Evolutionary conservation across 1,140 invertebrate genomes (phyloP), one percentile per base, ranked within the genome.

Genomic region (Heterodera schachtii): DNA sequence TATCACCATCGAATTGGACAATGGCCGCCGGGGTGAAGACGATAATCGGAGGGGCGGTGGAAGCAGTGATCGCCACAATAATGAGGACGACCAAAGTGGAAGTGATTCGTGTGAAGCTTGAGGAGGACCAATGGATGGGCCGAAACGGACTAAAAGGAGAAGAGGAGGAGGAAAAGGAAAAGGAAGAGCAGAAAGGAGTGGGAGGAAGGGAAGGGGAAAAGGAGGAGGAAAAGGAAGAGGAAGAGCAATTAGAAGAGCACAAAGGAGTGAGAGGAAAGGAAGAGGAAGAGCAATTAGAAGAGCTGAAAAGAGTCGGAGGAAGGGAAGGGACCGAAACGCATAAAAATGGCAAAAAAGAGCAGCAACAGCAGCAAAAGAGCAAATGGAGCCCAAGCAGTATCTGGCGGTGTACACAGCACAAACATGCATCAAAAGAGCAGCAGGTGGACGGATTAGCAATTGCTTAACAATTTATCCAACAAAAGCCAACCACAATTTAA

Each of bases 151-250:
- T 69, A 9, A 71, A 46, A 4, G 69, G 69, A 41, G 5, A 41
- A 9, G 77, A 41, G 31, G 77, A 78, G 46, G 47, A 69, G 13
- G 70, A 64, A 41, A 71, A 13, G 11, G 69, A 41, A 41, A 5
- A 44, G 21, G 13, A 41, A 41, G 21, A 5, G 31, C 31, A 49
- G 31, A 64, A 78, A 9, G 49, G 44, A 16, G 69, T 19, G 11
- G 57, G 19, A 19, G 75, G n/a, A n/a, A 49, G 57, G n/a, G 75
- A 21, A 21, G 57, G 7, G 70, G 77, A 78, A 44, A 31, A 64
- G 7, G 57, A 67, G 49, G 75, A 77, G 31, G 76, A 78, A 21
- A 47, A 78, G 19, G 57, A 19, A 3, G 57, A 64, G n/a, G 77
- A 64, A 6, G 60, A 78, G 66, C 21, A 69, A 41, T 41, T 1